Conservation (phyloP, 2,888 invertebrate species). For the Lordiphosa fenestrarum region DNA sequence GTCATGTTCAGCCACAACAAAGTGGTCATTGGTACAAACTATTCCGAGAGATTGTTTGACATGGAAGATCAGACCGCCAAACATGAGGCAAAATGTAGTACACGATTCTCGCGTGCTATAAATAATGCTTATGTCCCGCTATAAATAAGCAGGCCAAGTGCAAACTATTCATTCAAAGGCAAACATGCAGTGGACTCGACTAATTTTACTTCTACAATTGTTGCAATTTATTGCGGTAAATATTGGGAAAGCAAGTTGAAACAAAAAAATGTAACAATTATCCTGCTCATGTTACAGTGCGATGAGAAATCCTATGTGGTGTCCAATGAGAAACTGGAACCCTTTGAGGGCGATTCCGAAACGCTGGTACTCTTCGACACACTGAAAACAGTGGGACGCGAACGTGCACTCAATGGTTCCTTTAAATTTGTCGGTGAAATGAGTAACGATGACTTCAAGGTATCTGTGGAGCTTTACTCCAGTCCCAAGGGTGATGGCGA, state of each 20-base stretch:
- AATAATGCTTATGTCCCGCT: too few relatives aligned
- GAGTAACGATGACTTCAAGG: constrained; percentile 64
- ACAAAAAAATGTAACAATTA: too few relatives aligned
- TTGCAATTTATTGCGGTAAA: constrained; percentile 38
- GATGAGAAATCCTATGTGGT: constrained; percentile 65
- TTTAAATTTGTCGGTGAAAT: constrained; percentile 59
- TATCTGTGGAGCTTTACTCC: constrained; percentile 62
- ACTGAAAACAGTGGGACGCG: constrained; percentile 54
- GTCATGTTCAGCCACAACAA: too few relatives aligned
- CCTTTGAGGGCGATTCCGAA: constrained; percentile 57
- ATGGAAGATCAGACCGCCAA: too few relatives aligned
- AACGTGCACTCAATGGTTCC: constrained; percentile 66
- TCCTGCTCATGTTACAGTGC: constrained; percentile 16
- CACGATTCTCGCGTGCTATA: too few relatives aligned
- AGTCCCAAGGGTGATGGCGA: constrained; percentile 68
- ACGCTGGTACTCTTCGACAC: constrained; percentile 49
- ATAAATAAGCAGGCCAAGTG: too few relatives aligned
- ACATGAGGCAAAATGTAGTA: too few relatives aligned
- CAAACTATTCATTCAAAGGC: constrained; percentile 2
- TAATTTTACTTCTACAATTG: background rate
- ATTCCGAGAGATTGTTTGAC: too few relatives aligned
- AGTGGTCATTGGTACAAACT: too few relatives aligned
- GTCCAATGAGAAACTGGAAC: constrained; percentile 58
- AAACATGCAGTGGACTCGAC: constrained; percentile 42
- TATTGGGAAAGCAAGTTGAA: background rate